Evolutionary conservation across 2,113 vertebrate species (phyloP).

Genomic region (Amazona guildingii): DNA sequence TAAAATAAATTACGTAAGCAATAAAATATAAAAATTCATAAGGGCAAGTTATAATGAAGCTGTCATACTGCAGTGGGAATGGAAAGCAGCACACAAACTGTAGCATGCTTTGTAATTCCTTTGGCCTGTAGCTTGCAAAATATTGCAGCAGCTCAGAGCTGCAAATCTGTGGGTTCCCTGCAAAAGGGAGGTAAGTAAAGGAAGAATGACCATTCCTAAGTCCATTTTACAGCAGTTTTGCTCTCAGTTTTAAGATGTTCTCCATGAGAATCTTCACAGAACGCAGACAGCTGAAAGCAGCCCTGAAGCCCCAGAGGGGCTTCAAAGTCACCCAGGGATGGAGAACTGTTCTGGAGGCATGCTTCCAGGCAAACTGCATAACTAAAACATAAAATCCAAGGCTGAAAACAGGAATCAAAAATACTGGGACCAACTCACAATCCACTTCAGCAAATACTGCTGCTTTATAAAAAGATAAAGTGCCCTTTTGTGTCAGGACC

Average conservation of each 20-base stretch:
- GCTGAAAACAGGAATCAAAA: not conserved
- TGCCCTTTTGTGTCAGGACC: rapidly evolving
- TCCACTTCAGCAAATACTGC: not conserved
- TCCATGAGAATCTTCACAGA: not conserved
- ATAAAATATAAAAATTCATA: not conserved
- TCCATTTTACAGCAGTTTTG: not conserved
- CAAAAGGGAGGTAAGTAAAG: not conserved
- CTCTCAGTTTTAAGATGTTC: not conserved
- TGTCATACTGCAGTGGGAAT: rapidly evolving
- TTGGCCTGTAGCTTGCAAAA: not conserved
- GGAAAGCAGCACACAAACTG: not conserved
- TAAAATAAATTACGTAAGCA: not conserved
- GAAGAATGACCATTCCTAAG: not conserved
- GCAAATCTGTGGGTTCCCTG: no score
- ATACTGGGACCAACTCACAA: no score
- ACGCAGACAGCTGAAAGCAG: not conserved
- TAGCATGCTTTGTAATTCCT: not conserved
- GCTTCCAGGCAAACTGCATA: not conserved
- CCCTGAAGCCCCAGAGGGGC: no score
- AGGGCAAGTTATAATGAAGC: not conserved
- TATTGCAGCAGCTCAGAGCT: no score
- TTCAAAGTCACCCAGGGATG: not conserved
- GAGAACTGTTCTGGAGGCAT: not conserved
- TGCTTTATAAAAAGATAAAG: not conserved
- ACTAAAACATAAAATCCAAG: not conserved